Base-by-base conservation (phyloP, 2,888 invertebrate species). In the Netelia inedita region DNA sequence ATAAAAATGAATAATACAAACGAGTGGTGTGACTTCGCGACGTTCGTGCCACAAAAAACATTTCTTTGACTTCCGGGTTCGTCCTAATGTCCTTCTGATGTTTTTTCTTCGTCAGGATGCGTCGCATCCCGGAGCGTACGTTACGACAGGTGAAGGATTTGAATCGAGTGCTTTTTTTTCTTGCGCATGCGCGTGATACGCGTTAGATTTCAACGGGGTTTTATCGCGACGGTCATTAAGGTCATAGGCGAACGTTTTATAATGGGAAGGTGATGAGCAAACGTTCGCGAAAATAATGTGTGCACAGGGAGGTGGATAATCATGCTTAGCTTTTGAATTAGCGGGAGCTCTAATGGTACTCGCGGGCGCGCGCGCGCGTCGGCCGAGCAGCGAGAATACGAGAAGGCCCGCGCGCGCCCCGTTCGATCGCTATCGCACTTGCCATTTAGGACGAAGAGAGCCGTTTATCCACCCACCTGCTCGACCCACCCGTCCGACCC, bases 401-500 rank as follows among this genome's bases (percentile, higher is more conserved):
- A 61, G 19, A 68, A 63, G 74, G 11, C 75, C 79, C 73, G 75
- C 1, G 28, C 28, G 1, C 28, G 0, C 28, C 28, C 28, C 5
- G 28, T 28, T 83, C 83, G 91, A 92, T 92, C 75, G 85, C 85
- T 89, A 92, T 92, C 90, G 87, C 84, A 78, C 74, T 88, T 82
- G 87, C 87, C 88, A 88, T 92, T 91, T 90, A 89, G 85, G 79
- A 55, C 35, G 21, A 69, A 73, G 76, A 87, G 87, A 79, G 41
- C 14, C 71, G 28, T 75, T 85, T 84, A 88, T 82, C 88, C 86
- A 87, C 86, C 88, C 92, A 91, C 91, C 91, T 91, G 91, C 89
- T 88, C 78, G 87, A 85, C 89, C 87, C 28, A 86, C 83, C 75
- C 87, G 87, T 87, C 50, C 43, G 10, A 35, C 46, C 21, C 19